Evolutionary conservation across 1,140 invertebrate genomes (phyloP).

Genomic region (Drosophila repleta): DNA sequence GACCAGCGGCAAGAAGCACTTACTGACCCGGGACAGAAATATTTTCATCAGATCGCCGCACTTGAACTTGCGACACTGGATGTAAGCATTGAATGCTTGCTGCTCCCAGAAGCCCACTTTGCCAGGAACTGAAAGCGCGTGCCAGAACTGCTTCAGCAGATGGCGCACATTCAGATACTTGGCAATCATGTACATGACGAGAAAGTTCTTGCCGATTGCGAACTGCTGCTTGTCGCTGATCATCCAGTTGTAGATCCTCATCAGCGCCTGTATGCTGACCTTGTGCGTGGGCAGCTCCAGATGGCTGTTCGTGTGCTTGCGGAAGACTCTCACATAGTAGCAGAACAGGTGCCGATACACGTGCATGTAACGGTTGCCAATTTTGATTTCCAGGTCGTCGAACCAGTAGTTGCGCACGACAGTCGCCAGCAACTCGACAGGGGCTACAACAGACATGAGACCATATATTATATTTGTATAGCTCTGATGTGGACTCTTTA

Average conservation of each 20-base stretch:
- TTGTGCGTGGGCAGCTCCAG: constrained; percentile 31
- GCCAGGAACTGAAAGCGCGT: neutral
- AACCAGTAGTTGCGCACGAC: constrained; percentile 18
- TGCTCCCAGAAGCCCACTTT: constrained; percentile 18
- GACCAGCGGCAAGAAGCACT: constrained; percentile 38
- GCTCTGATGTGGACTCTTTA: too few species aligned
- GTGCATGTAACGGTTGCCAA: constrained; percentile 21
- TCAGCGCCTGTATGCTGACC: constrained; percentile 15
- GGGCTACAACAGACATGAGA: constrained; percentile 13
- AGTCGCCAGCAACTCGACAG: neutral
- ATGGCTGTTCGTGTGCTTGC: neutral
- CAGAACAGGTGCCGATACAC: constrained; percentile 41
- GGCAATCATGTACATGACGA: constrained; percentile 16
- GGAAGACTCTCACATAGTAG: constrained; percentile 1
- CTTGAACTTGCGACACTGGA: neutral
- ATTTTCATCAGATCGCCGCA: constrained; percentile 34
- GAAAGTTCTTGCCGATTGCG: neutral
- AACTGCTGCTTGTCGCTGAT: neutral
- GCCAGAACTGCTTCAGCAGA: constrained; percentile 36
- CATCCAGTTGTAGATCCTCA: constrained; percentile 47
- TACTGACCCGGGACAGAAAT: constrained; percentile 16
- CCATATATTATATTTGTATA: too few species aligned
- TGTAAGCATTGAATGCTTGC: constrained; percentile 26
- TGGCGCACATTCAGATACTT: constrained; percentile 20
- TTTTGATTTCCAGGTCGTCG: constrained; percentile 37